Percentiles rank a stretch among this genome's conserved stretches.
Conservation (phyloP, 2,888 invertebrate genomes). For the Nomada fucata region DNA sequence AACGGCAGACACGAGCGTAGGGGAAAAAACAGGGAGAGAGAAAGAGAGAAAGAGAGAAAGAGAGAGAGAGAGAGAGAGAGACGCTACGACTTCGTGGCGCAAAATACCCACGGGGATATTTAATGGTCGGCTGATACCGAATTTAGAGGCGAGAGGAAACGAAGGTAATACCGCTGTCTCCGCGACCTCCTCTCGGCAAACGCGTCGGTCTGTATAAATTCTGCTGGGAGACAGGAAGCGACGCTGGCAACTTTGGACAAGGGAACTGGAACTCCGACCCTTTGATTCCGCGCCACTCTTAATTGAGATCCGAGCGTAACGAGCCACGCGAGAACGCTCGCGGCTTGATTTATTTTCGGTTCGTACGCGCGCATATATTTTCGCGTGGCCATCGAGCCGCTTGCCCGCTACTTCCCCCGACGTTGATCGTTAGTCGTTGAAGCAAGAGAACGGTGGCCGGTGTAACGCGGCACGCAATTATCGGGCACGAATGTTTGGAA, state of each 20-base stretch:
- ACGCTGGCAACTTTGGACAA: background rate
- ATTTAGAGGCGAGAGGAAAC: constrained; percentile 62
- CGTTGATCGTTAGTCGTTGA: background rate
- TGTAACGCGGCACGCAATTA: no score
- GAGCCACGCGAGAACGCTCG: constrained; percentile 25
- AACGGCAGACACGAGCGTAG: constrained; percentile 17
- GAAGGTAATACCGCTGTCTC: constrained; percentile 28
- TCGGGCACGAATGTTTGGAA: no score
- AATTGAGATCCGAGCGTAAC: constrained; percentile 51
- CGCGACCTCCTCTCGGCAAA: constrained; percentile 1
- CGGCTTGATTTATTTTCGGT: constrained; percentile 51
- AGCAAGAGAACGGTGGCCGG: background rate
- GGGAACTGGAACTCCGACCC: constrained; percentile 43
- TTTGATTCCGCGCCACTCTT: constrained; percentile 49
- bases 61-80: background rate
- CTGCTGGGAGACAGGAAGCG: constrained; percentile 26
- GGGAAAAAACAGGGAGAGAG: background rate
- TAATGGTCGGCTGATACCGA: constrained; percentile 67
- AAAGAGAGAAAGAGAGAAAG: background rate
- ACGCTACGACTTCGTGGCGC: constrained; percentile 34
- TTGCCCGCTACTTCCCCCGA: background rate
- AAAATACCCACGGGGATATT: constrained; percentile 56
- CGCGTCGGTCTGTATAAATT: constrained; percentile 44
- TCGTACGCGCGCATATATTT: constrained; percentile 19
- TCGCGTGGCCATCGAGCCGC: background rate